phyloP scores from a whole-genome alignment of 2,888 invertebrate genomes.

The Drosophila leonis region DNA sequence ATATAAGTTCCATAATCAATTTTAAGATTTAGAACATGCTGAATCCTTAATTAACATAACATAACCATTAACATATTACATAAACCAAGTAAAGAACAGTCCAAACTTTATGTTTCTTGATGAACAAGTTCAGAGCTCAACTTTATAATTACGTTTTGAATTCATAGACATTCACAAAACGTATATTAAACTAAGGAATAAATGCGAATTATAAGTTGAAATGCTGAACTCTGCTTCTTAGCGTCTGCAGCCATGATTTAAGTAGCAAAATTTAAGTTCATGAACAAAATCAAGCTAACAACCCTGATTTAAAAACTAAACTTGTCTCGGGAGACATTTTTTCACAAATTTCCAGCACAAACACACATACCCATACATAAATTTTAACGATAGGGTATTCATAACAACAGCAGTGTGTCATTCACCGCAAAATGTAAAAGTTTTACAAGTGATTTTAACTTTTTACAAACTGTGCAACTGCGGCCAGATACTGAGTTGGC shows the following conservation, averaged over 20 bases:
- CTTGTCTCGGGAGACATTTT: not conserved
- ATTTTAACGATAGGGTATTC: slow-evolving; percentile 13
- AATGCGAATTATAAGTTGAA: no score
- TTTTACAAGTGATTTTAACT: slow-evolving; percentile 74
- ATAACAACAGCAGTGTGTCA: slow-evolving; percentile 37
- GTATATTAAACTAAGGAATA: no score
- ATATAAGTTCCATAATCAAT: no score
- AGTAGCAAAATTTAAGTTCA: not conserved
- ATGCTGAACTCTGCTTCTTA: not conserved
- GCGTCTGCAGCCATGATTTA: not conserved
- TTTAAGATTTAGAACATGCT: no score
- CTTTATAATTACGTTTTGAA: no score
- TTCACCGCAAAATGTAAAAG: slow-evolving; percentile 74
- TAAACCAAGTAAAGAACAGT: no score
- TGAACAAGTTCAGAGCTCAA: no score
- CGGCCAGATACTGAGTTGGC: slow-evolving; percentile 6
- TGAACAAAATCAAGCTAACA: not conserved
- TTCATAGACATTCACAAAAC: no score
- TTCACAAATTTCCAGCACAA: not conserved
- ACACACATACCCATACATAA: not conserved
- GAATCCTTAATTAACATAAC: no score
- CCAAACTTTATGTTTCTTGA: no score
- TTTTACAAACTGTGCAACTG: slow-evolving; percentile 40
- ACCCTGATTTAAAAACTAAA: not conserved
- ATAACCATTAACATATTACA: no score